A percentile compares a stretch with the other conserved stretches of the same genome.
phyloP scores from a whole-genome alignment of 2,797 vertebrate species.

The Sebastolobus altivelis region DNA sequence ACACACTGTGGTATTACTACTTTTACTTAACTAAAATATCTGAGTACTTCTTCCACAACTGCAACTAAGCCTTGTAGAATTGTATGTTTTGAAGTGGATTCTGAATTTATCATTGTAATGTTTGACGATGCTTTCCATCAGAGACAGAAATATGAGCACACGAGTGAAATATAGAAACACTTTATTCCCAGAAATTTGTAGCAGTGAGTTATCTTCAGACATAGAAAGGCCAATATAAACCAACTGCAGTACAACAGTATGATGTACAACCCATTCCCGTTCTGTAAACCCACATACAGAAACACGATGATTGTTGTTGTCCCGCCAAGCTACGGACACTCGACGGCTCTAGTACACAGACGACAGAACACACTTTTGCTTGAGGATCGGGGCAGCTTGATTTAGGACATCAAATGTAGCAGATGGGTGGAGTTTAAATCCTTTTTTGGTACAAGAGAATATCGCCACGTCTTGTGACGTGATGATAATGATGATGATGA shows the following conservation, averaged over 20 bases:
- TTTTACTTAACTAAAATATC: no score
- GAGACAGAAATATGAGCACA: slow-evolving; percentile 10
- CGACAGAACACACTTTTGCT: slow-evolving; percentile 56
- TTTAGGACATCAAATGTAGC: slow-evolving; percentile 65
- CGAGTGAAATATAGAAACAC: slow-evolving; percentile 83
- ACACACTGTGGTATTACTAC: no score
- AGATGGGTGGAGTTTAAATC: slow-evolving; percentile 52
- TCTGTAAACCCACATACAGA: slow-evolving; percentile 79
- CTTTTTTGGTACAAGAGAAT: slow-evolving; percentile 47
- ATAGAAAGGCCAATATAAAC: slow-evolving; percentile 80
- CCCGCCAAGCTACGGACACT: slow-evolving; percentile 71
- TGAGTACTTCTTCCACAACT: no score
- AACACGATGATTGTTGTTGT: slow-evolving; percentile 77
- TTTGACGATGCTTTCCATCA: background rate
- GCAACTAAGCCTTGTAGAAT: accelerated
- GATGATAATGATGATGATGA: slow-evolving; percentile 35
- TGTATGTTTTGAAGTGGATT: background rate
- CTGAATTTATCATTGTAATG: background rate
- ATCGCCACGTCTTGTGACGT: slow-evolving; percentile 54
- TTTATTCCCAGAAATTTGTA: slow-evolving; percentile 84
- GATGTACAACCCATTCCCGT: slow-evolving; percentile 77
- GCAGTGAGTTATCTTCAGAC: slow-evolving; percentile 77
- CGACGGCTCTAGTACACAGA: slow-evolving; percentile 64
- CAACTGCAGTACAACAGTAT: slow-evolving; percentile 78
- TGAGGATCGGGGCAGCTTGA: slow-evolving; percentile 49